Conservation (phyloP, 2,113 vertebrate species). For the Rhynchomys soricoides region DNA sequence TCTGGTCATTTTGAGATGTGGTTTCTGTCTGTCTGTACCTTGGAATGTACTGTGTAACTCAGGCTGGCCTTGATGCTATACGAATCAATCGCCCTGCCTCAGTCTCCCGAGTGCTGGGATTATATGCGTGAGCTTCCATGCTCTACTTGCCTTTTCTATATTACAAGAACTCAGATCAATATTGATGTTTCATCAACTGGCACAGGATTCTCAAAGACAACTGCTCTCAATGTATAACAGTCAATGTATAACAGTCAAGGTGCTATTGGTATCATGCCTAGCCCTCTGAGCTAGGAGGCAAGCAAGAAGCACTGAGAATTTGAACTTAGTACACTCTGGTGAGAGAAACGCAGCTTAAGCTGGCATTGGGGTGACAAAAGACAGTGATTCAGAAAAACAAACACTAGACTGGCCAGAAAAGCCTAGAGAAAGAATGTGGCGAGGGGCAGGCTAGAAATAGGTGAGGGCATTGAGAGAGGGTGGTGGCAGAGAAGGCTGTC, state of each 20-base stretch:
- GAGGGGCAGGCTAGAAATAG: background rate
- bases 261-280: background rate
- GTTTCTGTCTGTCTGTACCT: background rate
- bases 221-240: background rate
- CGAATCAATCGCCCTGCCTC: too few relatives aligned
- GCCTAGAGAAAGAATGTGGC: background rate
- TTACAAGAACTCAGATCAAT: background rate
- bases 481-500: too few relatives aligned
- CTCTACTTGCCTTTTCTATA: background rate
- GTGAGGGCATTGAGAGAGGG: background rate
- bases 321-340: background rate
- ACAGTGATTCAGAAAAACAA: background rate
- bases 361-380: background rate
- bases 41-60: background rate
- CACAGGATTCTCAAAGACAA: background rate
- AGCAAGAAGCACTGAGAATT: background rate
- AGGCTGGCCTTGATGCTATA: background rate
- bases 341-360: background rate
- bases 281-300: background rate
- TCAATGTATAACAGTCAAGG: background rate
- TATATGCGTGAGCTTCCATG: background rate
- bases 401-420: background rate
- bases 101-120: background rate
- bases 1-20: background rate
- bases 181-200: constrained; percentile 5